These are phyloP conservation scores for Exaiptasia diaphana DNA, from an alignment of 64 coral and sea anemone genomes.

Conservation along the genomic window DNA sequence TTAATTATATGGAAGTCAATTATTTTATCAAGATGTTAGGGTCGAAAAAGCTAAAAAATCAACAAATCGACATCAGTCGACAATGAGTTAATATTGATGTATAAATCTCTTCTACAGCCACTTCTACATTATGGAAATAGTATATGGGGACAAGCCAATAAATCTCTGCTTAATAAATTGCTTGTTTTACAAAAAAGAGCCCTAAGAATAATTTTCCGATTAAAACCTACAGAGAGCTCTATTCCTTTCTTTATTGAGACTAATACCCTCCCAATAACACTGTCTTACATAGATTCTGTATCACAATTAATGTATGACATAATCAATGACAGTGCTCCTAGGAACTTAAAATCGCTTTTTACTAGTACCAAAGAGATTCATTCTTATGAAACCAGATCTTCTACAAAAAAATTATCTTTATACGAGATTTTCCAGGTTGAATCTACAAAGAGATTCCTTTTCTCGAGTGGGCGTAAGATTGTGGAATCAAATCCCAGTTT, in stretches of 20 bases:
- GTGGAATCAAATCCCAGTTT: background rate
- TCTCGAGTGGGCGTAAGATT: background rate
- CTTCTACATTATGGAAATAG: background rate
- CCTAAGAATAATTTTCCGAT: slow-evolving; percentile 24
- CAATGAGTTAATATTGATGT: background rate
- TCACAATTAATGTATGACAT: slow-evolving; percentile 35
- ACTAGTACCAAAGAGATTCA: background rate
- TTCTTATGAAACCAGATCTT: background rate
- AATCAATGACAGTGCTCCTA: slow-evolving; percentile 3
- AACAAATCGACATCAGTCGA: too few species aligned
- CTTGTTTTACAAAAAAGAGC: background rate
- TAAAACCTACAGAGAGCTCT: slow-evolving; percentile 19
- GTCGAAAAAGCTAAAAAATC: too few species aligned
- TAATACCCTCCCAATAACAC: slow-evolving; percentile 8
- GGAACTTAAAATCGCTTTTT: background rate
- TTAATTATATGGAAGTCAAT: too few species aligned
- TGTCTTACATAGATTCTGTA: slow-evolving; percentile 35
- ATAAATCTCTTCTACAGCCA: background rate
- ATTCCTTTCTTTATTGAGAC: slow-evolving; percentile 21
- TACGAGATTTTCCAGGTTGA: background rate
- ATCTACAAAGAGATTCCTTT: background rate
- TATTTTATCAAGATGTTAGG: too few species aligned
- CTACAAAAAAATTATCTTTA: background rate
- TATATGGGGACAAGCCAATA: slow-evolving; percentile 14
- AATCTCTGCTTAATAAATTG: slow-evolving; percentile 12